phyloP scores from a whole-genome alignment of 2,888 invertebrate genomes.

The Meghimatium bilineatum region DNA sequence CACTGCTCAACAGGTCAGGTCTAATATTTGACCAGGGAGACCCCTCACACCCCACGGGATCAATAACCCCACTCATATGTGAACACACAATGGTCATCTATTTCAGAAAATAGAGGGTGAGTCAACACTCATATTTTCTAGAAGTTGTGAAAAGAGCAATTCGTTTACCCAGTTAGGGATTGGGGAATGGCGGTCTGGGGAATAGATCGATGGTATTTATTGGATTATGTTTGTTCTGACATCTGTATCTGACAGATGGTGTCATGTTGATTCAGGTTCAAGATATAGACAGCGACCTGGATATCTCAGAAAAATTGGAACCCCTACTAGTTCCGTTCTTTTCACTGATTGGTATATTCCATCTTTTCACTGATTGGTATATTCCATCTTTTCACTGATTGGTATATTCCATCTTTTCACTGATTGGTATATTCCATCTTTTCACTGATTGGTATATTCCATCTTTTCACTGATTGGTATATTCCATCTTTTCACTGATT shows the following conservation, averaged over 20 bases:
- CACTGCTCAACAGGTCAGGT: constrained; percentile 21
- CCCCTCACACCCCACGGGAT: constrained; percentile 11
- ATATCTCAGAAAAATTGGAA: too few species aligned
- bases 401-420: too few species aligned
- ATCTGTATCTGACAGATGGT: constrained; percentile 30
- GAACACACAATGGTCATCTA: constrained; percentile 48
- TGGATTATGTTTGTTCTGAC: constrained; percentile 19
- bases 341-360: too few species aligned
- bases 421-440: too few species aligned
- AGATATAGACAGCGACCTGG: too few species aligned
- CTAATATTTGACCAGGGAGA: constrained; percentile 46
- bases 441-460: too few species aligned
- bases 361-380: too few species aligned
- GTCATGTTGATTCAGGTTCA: too few species aligned
- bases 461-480: too few species aligned
- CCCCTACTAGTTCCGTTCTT: too few species aligned
- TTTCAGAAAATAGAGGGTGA: constrained; percentile 44
- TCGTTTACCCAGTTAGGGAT: background rate
- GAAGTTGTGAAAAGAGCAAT: constrained; percentile 44
- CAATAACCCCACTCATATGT: constrained; percentile 27
- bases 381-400: too few species aligned
- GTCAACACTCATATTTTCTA: constrained; percentile 48
- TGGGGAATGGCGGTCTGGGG: background rate
- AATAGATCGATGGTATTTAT: constrained; percentile 38
- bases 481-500: too few species aligned